phyloP scores from a whole-genome alignment of 2,888 invertebrate species.

The Dimorphilus gyrociliatus region DNA sequence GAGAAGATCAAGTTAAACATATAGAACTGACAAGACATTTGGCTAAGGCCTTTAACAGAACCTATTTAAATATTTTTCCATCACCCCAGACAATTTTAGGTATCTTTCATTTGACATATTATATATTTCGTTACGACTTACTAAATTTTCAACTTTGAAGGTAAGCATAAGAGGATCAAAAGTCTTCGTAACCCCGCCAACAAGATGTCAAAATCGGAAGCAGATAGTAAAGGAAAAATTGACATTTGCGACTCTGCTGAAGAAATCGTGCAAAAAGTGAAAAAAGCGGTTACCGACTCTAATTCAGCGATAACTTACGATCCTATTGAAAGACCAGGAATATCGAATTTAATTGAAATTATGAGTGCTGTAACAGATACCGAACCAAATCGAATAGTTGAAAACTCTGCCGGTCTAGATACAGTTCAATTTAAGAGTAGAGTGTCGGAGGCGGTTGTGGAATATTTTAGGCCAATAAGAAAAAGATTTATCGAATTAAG shows the following conservation, averaged over 20 bases:
- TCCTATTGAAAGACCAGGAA: constrained; percentile 59
- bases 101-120: too few relatives aligned
- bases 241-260: constrained; percentile 59
- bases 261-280: constrained; percentile 52
- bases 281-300: constrained; percentile 78
- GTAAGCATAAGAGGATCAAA: constrained; percentile 43
- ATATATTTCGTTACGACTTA: too few relatives aligned
- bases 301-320: constrained; percentile 64
- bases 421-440: constrained; percentile 61
- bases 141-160: too few relatives aligned
- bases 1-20: constrained; percentile 61
- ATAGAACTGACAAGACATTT: constrained; percentile 43
- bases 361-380: constrained; percentile 57
- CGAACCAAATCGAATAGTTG: constrained; percentile 51
- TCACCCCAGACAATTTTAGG: constrained; percentile 37
- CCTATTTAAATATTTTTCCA: constrained; percentile 62
- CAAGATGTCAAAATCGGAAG: constrained; percentile 96
- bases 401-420: constrained; percentile 48
- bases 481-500: constrained; percentile 45
- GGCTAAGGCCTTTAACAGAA: constrained; percentile 60
- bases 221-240: constrained; percentile 58
- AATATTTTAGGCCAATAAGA: constrained; percentile 54
- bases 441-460: constrained; percentile 55
- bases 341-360: constrained; percentile 70
- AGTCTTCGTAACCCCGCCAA: constrained; percentile 68